These are phyloP conservation scores for Phaedon cochleariae DNA, from an alignment of 2,888 invertebrate genomes.

Conservation along the genomic window DNA sequence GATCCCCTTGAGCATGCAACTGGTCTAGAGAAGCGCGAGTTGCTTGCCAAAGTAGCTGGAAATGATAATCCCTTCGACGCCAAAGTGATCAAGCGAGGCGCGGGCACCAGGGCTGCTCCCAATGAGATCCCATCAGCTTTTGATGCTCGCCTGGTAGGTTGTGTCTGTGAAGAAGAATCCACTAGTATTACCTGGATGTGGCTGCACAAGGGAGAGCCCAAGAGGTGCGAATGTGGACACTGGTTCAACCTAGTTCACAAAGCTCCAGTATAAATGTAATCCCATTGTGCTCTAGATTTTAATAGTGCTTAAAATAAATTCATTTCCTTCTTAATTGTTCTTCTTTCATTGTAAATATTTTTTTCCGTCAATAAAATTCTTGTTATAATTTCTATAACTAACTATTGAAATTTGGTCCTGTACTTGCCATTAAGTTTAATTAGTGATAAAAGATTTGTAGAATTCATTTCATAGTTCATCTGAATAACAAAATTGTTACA, in stretches of 20 bases:
- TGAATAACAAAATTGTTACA: too few species aligned
- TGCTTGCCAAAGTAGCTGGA: constrained; percentile 85
- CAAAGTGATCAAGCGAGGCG: constrained; percentile 81
- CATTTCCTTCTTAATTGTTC: constrained; percentile 39
- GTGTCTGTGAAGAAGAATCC: constrained; percentile 95
- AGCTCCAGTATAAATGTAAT: constrained; percentile 69
- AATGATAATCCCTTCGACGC: constrained; percentile 89
- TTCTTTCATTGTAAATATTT: constrained; percentile 34
- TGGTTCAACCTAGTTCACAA: constrained; percentile 93
- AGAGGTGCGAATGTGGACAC: constrained; percentile 95
- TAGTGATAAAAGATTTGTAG: too few species aligned
- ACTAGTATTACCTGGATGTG: constrained; percentile 94
- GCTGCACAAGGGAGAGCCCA: constrained; percentile 88
- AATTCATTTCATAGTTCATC: too few species aligned
- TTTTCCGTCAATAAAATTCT: constrained; percentile 13
- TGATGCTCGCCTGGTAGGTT: constrained; percentile 90
- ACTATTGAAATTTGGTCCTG: too few species aligned
- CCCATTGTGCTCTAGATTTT: constrained; percentile 32
- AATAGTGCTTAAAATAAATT: constrained; percentile 44
- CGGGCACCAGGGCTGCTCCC: constrained; percentile 83
- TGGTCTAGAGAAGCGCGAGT: constrained; percentile 89
- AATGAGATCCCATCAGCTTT: constrained; percentile 91
- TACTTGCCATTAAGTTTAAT: too few species aligned
- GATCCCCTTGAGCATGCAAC: constrained; percentile 94
- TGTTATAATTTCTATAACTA: too few species aligned